Conservation (phyloP, 2,113 vertebrate genomes). For the Calyptommatus sinebrachiatus region DNA sequence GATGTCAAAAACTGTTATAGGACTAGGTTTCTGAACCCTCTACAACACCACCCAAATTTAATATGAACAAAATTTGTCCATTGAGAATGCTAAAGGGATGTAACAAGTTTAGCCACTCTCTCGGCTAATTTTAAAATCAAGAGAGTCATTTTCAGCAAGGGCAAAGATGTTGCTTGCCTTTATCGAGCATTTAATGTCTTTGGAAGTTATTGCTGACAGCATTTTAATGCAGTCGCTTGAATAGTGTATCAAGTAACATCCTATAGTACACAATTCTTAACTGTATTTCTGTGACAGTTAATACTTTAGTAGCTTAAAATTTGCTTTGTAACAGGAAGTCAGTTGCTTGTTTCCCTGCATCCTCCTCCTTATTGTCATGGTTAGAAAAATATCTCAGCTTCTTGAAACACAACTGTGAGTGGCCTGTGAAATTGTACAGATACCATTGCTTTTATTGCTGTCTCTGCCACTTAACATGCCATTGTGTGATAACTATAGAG, state of each 20-base stretch:
- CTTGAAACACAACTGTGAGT: neutral
- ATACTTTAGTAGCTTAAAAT: neutral
- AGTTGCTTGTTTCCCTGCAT: neutral
- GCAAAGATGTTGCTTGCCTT: neutral
- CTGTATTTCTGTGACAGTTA: neutral
- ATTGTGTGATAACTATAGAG: neutral
- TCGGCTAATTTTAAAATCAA: conserved; percentile 9
- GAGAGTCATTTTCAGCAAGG: neutral
- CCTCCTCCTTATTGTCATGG: no score
- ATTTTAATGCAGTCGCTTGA: neutral
- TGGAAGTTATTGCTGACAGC: neutral
- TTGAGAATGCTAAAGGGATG: neutral
- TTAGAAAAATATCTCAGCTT: neutral
- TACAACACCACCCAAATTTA: neutral
- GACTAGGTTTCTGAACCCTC: neutral
- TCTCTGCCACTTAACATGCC: conserved; percentile 22
- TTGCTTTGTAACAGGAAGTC: neutral
- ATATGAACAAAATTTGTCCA: neutral
- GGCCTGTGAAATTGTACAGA: conserved; percentile 15
- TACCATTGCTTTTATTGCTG: neutral
- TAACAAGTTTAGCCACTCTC: neutral
- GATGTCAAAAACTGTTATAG: neutral
- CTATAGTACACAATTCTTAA: neutral
- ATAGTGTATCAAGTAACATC: neutral
- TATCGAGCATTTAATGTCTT: neutral